Evolutionary conservation across 2,113 vertebrate species (phyloP).

Genomic region (Neogobius melanostomus): DNA sequence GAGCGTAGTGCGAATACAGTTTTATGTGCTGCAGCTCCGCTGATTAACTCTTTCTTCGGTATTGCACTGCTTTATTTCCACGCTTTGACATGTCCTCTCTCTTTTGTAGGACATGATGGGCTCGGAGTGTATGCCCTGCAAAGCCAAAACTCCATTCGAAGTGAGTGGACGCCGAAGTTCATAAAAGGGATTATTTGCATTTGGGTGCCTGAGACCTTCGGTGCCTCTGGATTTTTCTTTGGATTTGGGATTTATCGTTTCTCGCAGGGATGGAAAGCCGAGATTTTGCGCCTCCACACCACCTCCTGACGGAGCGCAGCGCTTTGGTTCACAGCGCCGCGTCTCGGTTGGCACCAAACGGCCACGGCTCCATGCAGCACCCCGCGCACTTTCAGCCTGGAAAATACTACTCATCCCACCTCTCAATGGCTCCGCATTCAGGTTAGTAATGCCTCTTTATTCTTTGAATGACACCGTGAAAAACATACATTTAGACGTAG

Average conservation of each 20-base stretch:
- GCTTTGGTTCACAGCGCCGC: slow-evolving; percentile 86
- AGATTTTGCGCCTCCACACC: slow-evolving; percentile 92
- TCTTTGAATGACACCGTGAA: slow-evolving; percentile 17
- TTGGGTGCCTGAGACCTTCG: slow-evolving; percentile 69
- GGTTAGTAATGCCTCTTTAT: slow-evolving; percentile 77
- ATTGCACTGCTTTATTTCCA: slow-evolving; percentile 57
- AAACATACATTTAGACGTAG: slow-evolving; percentile 24
- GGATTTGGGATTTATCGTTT: slow-evolving; percentile 80
- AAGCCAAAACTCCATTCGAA: slow-evolving; percentile 70
- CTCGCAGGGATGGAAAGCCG: slow-evolving; percentile 88
- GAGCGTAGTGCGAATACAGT: slow-evolving; percentile 33
- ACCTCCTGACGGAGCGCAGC: slow-evolving; percentile 89
- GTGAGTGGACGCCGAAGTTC: slow-evolving; percentile 74
- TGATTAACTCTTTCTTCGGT: slow-evolving; percentile 37
- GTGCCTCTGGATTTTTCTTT: slow-evolving; percentile 70
- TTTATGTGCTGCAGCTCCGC: slow-evolving; percentile 30
- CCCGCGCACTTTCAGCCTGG: slow-evolving; percentile 89
- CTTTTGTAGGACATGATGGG: slow-evolving; percentile 78
- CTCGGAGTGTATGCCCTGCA: slow-evolving; percentile 69
- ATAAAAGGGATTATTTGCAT: slow-evolving; percentile 81
- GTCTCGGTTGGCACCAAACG: slow-evolving; percentile 82
- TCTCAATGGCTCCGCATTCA: slow-evolving; percentile 93
- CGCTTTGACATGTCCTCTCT: slow-evolving; percentile 65
- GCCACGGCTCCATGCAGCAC: slow-evolving; percentile 85
- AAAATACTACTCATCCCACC: slow-evolving; percentile 90